These are phyloP conservation scores for Hyles vespertilio DNA, from an alignment of 1,140 invertebrate species.

Conservation along the genomic window DNA sequence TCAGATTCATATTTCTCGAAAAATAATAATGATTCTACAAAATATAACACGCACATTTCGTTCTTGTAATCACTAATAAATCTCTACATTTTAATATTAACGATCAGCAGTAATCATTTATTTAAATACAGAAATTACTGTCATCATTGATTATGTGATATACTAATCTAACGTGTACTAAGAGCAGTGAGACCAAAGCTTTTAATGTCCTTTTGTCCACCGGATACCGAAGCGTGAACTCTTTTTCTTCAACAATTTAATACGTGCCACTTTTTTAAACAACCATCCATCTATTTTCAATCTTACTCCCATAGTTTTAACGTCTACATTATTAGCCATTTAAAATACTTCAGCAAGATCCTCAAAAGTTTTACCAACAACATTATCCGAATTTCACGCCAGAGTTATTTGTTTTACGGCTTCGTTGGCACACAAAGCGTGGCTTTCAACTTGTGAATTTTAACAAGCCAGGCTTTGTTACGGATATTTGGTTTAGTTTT, in stretches of 20 bases:
- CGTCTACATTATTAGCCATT: too few species aligned
- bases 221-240: conserved; percentile 42
- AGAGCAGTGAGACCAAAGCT: background rate
- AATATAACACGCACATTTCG: too few species aligned
- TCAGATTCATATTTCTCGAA: too few species aligned
- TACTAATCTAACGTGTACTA: background rate
- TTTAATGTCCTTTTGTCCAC: conserved; percentile 24
- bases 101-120: too few species aligned
- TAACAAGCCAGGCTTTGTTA: conserved; percentile 42
- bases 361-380: conserved; percentile 32
- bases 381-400: conserved; percentile 55
- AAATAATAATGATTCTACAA: too few species aligned
- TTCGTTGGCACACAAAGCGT: conserved; percentile 34
- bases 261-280: background rate
- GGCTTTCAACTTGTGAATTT: conserved; percentile 45
- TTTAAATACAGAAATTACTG: background rate
- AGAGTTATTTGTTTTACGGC: conserved; percentile 56
- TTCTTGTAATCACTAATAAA: too few species aligned
- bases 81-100: too few species aligned
- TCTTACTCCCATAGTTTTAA: too few species aligned
- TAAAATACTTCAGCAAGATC: background rate
- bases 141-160: too few species aligned
- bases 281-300: background rate
- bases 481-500: conserved; percentile 9
- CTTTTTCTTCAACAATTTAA: conserved; percentile 5